Evolutionary conservation across 2,888 invertebrate genomes (phyloP), one percentile per base, ranked within the genome.

Genomic region (Eumacrocentrus americanus): DNA sequence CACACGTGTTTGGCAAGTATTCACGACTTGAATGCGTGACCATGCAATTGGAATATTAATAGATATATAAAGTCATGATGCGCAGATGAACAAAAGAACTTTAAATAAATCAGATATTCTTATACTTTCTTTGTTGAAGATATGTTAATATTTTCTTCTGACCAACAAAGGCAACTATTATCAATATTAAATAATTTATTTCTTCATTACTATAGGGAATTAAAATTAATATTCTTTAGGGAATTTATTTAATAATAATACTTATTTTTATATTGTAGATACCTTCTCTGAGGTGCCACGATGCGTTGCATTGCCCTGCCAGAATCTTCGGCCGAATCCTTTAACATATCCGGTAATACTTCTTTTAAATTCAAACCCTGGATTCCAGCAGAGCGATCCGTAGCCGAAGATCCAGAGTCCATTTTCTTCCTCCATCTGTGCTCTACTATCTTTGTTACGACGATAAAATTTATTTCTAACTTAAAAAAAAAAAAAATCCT

Each of bases 341-440:
- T 85, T 86, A 7, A 94, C 85, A 75, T 89, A 90, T n/a, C 98
- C 97, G 11, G 90, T 88, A 11, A 92, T 83, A 60, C 91, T 90
- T 73, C 89, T 87, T 71, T 88, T 86, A 78, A 89, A 95, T 54
- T 90, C 89, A 79, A 98, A 97, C 53, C 97, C 96, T 0, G 94
- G 94, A 81, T 92, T 88, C 97, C 97, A 98, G 82, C 96, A 93
- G 50, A 98, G 82, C 0, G 95, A 96, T 2, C 98, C 98, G 74
- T 98, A 98, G 0, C 96, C 98, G 77, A 97, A 98, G 22, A 98
- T 87, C 95, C 95, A 98, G 76, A 92, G 79, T 16, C 84, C 83
- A 60, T 46, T 61, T 38, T 11, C 40, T 29, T 54, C 42, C 16
- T 9, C 14, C 53, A 54, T 54, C 2, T n/a, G n/a, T n/a, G n/a